Evolutionary conservation across 2,888 invertebrate species (phyloP).

Genomic region (Blastobasis adustella): DNA sequence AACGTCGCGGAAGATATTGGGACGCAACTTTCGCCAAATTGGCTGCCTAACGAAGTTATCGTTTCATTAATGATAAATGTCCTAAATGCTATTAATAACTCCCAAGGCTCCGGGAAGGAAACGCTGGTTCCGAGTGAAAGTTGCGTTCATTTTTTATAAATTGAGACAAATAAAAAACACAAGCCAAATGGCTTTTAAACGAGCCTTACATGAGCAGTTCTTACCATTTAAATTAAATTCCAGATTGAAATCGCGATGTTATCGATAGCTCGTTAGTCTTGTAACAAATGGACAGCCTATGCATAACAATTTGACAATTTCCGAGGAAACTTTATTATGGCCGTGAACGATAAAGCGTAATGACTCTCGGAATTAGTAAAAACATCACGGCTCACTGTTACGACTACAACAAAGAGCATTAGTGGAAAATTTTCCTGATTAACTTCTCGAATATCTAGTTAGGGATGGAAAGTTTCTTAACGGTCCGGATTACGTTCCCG

Average conservation of each 20-base stretch:
- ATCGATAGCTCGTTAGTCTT: constrained; percentile 7
- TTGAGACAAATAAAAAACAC: no score
- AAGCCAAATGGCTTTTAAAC: no score
- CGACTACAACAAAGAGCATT: not conserved
- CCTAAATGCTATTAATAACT: no score
- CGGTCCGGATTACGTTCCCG: not conserved
- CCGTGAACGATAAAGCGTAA: not conserved
- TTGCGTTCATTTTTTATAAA: no score
- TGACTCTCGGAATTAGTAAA: constrained; percentile 2
- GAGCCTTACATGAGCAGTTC: not conserved
- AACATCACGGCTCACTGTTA: constrained; percentile 1
- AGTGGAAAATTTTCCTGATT: not conserved
- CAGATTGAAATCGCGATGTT: constrained; percentile 5
- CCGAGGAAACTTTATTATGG: not conserved
- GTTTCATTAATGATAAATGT: no score
- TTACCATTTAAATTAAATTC: constrained; percentile 11
- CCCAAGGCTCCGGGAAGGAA: no score
- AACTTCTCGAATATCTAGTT: constrained; percentile 1
- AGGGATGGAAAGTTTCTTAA: not conserved
- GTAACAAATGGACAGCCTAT: constrained; percentile 8
- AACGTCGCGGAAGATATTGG: no score
- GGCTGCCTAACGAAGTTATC: no score
- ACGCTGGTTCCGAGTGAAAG: no score
- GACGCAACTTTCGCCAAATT: no score
- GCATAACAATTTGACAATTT: constrained; percentile 12